Base-by-base conservation (phyloP, 2,797 vertebrate species). In the Strix occidentalis region DNA sequence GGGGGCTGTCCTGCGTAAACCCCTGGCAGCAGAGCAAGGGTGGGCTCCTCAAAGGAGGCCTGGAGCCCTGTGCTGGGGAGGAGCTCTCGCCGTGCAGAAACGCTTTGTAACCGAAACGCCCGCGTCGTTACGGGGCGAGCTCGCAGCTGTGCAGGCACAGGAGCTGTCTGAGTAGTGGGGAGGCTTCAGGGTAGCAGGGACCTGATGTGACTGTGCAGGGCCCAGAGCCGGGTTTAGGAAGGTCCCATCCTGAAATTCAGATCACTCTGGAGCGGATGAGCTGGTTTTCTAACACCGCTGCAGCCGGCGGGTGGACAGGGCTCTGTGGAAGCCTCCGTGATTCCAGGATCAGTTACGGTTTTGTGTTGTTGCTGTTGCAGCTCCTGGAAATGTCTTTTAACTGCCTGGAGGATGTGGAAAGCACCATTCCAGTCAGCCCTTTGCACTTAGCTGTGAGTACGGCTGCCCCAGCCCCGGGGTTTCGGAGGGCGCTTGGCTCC, bases 341-440 rank as follows among this genome's bases (percentile, higher is more conserved):
- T 23, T 26, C 41, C 21, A 1, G 75, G 16, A 3, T 80, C 51
- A 7, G 20, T 66, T 7, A 50, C 0, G 10, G 8, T 23, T 31
- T 58, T 10, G 16, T 46, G 37, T 19, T 37, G n/a, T 66, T 72
- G 26, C 26, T 45, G 7, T 91, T 92, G 45, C 84, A 99, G 99
- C 99, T 99, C 91, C 98, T 99, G 98, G 99, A 99, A 97, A 99
- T 99, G 99, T 99, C 99, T 81, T 99, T 99, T 97, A 99, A 99
- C 98, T 99, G 99, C 98, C 98, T 99, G 98, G 99, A 99, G 98
- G 99, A 99, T 92, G 99, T 99, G 97, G 99, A 99, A 96, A 99
- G 98, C 98, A 99, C 98, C 97, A 98, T 99, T 97, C 99, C 99
- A 82, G 98, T 99, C 97, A 99, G 99, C 98, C 99, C 99, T 93